These are phyloP conservation scores for Eilema depressum DNA, from an alignment of 2,888 invertebrate species.

Conservation along the genomic window DNA sequence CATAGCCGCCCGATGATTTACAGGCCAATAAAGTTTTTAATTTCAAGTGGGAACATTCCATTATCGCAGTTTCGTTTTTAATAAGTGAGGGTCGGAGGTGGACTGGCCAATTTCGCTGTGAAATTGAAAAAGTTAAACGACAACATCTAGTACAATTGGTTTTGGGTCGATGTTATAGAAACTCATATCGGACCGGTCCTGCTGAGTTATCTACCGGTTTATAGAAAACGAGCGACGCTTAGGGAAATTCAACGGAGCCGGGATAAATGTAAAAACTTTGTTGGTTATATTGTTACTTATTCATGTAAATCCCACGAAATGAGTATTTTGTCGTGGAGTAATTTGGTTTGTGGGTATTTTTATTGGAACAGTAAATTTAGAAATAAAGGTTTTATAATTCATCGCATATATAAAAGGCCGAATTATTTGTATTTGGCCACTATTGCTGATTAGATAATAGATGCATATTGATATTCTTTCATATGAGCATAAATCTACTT, in stretches of 20 bases:
- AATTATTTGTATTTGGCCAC: not conserved
- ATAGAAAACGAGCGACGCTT: slow-evolving; percentile 49
- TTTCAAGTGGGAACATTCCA: slow-evolving; percentile 70
- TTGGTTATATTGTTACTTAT: slow-evolving; percentile 29
- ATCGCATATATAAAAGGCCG: no score
- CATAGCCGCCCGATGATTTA: slow-evolving; percentile 64
- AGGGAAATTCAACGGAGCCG: slow-evolving; percentile 51
- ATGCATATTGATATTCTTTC: no score
- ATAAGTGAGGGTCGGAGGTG: slow-evolving; percentile 65
- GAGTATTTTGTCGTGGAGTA: slow-evolving; percentile 16
- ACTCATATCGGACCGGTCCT: slow-evolving; percentile 48
- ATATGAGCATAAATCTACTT: no score
- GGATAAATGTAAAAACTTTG: slow-evolving; percentile 41
- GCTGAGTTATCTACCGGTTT: slow-evolving; percentile 49
- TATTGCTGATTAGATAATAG: not conserved
- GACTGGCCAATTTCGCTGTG: slow-evolving; percentile 66
- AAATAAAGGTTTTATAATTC: not conserved
- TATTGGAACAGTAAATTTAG: slow-evolving; percentile 10
- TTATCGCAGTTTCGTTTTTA: slow-evolving; percentile 71
- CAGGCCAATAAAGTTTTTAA: slow-evolving; percentile 72
- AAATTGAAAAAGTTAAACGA: slow-evolving; percentile 76
- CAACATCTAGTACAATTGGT: slow-evolving; percentile 65
- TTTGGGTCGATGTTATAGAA: slow-evolving; percentile 54
- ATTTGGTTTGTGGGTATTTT: slow-evolving; percentile 16
- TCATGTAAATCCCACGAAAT: slow-evolving; percentile 24